Percentiles rank a stretch among this genome's conserved stretches.
phyloP scores from a whole-genome alignment of 2,888 invertebrate species.

The Operophtera brumata region DNA sequence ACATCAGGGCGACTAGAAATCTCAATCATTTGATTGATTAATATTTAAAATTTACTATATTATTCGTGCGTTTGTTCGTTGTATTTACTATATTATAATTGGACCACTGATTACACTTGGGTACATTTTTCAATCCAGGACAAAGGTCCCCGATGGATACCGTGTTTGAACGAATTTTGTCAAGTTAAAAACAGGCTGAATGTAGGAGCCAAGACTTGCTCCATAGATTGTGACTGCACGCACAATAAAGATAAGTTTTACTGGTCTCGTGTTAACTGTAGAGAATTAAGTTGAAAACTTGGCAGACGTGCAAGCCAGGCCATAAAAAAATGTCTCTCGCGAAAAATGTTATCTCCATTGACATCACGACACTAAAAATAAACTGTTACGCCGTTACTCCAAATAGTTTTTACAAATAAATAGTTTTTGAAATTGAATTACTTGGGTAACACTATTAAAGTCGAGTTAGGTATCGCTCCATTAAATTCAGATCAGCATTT shows the following conservation, averaged over 20 bases:
- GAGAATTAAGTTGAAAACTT: constrained; percentile 34
- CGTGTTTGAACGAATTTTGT: too few species aligned
- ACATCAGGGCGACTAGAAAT: too few species aligned
- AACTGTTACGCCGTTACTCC: constrained; percentile 41
- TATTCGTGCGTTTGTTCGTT: too few species aligned
- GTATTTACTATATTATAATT: too few species aligned
- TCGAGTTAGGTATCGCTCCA: constrained; percentile 20
- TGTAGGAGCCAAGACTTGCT: background rate
- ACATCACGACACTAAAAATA: constrained; percentile 41
- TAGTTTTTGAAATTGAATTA: constrained; percentile 19
- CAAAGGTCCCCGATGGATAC: too few species aligned
- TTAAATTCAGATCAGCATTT: constrained; percentile 22
- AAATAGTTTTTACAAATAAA: constrained; percentile 30
- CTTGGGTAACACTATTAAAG: constrained; percentile 17
- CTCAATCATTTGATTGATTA: too few species aligned
- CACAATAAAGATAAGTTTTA: constrained; percentile 16
- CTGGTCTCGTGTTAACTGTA: constrained; percentile 8
- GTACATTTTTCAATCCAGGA: too few species aligned
- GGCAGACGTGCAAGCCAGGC: constrained; percentile 33
- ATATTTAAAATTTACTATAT: too few species aligned
- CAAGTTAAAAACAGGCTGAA: too few species aligned
- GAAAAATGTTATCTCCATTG: constrained; percentile 38
- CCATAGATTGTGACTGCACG: constrained; percentile 10
- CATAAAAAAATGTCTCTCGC: constrained; percentile 34
- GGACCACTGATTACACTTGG: too few species aligned